A percentile compares a stretch with the other conserved stretches of the same genome.
phyloP scores from a whole-genome alignment of 2,888 invertebrate genomes.

The Xestia sexstrigata region DNA sequence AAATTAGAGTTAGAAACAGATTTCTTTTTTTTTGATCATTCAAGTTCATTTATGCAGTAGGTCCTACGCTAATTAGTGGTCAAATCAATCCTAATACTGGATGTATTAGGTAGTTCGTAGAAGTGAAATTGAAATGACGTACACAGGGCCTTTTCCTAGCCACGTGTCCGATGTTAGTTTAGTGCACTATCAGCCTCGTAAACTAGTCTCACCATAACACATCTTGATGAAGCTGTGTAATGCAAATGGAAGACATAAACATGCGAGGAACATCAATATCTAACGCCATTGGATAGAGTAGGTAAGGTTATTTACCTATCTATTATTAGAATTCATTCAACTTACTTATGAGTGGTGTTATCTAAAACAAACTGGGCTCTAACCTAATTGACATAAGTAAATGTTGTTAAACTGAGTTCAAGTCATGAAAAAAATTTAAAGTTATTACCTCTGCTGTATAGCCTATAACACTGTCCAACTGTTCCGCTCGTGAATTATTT shows the following conservation, averaged over 20 bases:
- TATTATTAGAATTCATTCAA: slow-evolving; percentile 66
- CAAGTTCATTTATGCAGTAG: slow-evolving; percentile 4
- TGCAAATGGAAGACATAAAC: slow-evolving; percentile 49
- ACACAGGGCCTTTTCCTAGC: slow-evolving; percentile 27
- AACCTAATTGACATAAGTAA: slow-evolving; percentile 60
- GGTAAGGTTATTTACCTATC: slow-evolving; percentile 62
- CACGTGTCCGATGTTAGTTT: slow-evolving; percentile 38
- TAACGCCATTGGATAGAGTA: slow-evolving; percentile 42
- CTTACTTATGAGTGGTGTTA: slow-evolving; percentile 61
- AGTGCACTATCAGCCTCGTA: slow-evolving; percentile 37
- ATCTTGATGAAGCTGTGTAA: slow-evolving; percentile 43
- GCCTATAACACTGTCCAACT: slow-evolving; percentile 14
- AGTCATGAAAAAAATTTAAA: slow-evolving; percentile 49
- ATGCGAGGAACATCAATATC: slow-evolving; percentile 42
- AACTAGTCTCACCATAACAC: slow-evolving; percentile 34
- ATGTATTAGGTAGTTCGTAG: too few species aligned
- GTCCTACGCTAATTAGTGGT: neutral
- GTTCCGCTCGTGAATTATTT: slow-evolving; percentile 8
- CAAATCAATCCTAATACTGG: too few species aligned
- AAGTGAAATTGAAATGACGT: slow-evolving; percentile 15
- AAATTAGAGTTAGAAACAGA: neutral
- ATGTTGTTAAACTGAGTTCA: slow-evolving; percentile 58
- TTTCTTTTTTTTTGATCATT: neutral
- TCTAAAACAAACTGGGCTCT: slow-evolving; percentile 63
- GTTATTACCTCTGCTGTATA: slow-evolving; percentile 39